Evolutionary conservation across 2,113 vertebrate genomes (phyloP), one percentile per base, ranked within the genome.

Genomic region (Rhinoptilus africanus): DNA sequence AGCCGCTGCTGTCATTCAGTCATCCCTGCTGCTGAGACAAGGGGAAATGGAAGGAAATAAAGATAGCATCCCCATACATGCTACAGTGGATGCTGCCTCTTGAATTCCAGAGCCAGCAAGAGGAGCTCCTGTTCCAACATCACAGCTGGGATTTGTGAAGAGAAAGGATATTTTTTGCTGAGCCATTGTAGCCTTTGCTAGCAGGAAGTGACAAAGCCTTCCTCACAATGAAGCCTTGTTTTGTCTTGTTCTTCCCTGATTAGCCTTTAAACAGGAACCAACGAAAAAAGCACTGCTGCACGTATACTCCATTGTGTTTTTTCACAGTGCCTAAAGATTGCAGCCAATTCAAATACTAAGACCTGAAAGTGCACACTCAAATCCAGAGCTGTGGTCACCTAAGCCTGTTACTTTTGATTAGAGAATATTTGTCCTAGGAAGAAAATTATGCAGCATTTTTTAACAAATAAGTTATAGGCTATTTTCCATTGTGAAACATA

Each of bases 151-250:
- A 66, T 93, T 85, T 94, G 45, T 76, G 78, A 87, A 94, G 47
- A 95, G 60, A 97, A 94, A 85, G 57, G 77, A 14, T 91, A 82
- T 87, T 91, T 94, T 95, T 45, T 89, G 87, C 73, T 89, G 69
- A 92, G 50, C 77, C 62, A 34, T 18, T 91, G 60, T 32, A 89
- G 39, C 28, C 57, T 87, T 91, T 73, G 45, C 66, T 93, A 85
- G 73, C 60, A 87, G 92, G 89, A 95, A 95, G 86, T 79, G 77
- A 91, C 84, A 89, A 78, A 90, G 85, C 67, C 74, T 79, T 87
- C 39, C 78, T 84, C 80, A 92, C 77, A 92, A 91, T 69, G 80
- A 87, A 91, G 66, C 73, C 57, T 89, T 92, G 47, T 91, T 93
- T 91, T 82, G 30, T 63, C 57, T 71, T 87, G 19, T 57, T 95